Evolutionary conservation across 2,113 vertebrate species (phyloP), one percentile per base, ranked within the genome.

Genomic region (Talpa occidentalis): DNA sequence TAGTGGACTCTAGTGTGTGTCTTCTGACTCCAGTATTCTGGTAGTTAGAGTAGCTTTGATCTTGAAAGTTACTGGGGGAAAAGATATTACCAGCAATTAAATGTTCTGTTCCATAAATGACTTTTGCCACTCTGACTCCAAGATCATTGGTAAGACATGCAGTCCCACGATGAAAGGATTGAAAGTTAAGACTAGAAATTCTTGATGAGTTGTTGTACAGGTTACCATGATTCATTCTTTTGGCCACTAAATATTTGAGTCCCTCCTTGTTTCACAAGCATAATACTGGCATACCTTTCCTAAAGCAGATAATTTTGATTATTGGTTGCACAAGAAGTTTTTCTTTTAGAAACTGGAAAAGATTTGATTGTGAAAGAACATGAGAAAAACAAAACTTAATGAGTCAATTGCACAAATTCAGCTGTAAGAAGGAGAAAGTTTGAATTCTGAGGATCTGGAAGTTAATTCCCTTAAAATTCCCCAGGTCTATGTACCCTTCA

Each of bases 341-440:
- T 90, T 82, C 8, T 88, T 87, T 54, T 42, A 21, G 7, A 89
- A 85, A 74, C 62, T 42, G 14, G 10, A 86, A 91, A 90, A 86
- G 2, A 0, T 37, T 0, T 32, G n/a, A 47, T 22, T 80, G 2
- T 84, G 69, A 70, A 93, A 59, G 22, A 77, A 35, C 56, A 76
- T 59, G 56, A 21, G 5, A 15, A 90, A 83, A 3, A 0, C 17
- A 47, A 54, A 64, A 87, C 1, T 52, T 3, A 79, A 47, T 30
- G 10, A 80, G 16, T 44, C 1, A 64, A 17, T 8, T 47, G 4
- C 2, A 37, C 10, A 1, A 47, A 9, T 2, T 76, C 2, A 1
- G 5, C 37, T 81, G 6, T 26, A 52, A 82, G 15, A 66, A 54
- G 12, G 22, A 1, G 2, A 60, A 69, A 40, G 6, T 62, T 81